Base-by-base conservation (phyloP, 2,888 invertebrate species). In the Eulithis prunata region DNA sequence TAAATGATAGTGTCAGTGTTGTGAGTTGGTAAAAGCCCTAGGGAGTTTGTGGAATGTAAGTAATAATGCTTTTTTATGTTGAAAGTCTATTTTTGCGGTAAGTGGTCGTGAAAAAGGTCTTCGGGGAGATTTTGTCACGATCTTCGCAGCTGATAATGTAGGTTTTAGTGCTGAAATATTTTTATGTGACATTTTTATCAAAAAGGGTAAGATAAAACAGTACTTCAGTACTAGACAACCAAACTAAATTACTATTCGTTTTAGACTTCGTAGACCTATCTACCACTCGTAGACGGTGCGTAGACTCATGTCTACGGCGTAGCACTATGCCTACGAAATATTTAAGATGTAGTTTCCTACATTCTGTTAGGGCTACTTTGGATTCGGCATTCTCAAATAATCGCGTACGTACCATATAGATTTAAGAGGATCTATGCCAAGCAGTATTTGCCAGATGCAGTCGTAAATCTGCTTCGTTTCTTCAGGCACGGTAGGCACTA, bases 41-140 rank as follows among this genome's bases (percentile, higher is more conserved):
- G 54, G 64, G 57, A 66, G 43, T 52, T 61, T 49, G 57, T 32
- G 51, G 43, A 64, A 69, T 63, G 66, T 69, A 69, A 64, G 68
- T 68, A 62, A 55, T 52, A 52, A 57, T 7, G 45, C 38, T 54
- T 62, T 58, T 62, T 55, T 21, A 43, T 52, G 59, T 51, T 56
- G 36, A 36, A 57, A 57, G 4, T 32, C 54, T 55, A 38, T 54
- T 61, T 54, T 58, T 14, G 43, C 4, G 43, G 52, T 57, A 63
- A 60, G 53, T 54, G 41, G 47, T 8, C 32, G 58, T 49, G 10
- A 54, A 6, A 58, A 41, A 36, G 38, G 53, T 51, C 62, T 41
- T 58, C 51, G 12, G 66, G 66, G 62, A n/a, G 2, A 51, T 62
- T 66, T 54, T 58, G 58, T 51, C 51, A 51, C 51, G 51, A 28